Conservation (phyloP, 2,797 vertebrate genomes). For the Aldrovandia affinis region DNA sequence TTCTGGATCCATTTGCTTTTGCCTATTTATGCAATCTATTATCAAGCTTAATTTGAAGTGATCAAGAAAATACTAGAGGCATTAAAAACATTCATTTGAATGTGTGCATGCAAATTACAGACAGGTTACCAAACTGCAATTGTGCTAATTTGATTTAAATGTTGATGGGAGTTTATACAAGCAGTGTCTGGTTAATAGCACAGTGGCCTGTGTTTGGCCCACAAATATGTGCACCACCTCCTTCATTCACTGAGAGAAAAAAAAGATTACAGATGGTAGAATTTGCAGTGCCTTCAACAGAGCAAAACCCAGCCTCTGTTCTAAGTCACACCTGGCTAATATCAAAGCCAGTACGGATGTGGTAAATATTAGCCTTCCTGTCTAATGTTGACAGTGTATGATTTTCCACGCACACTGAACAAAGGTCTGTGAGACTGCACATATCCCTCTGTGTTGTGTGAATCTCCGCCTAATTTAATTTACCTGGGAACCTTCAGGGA, state of each 20-base stretch:
- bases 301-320: constrained; percentile 55
- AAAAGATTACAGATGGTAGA: constrained; percentile 23
- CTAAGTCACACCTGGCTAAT: constrained; percentile 67
- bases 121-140: constrained; percentile 20
- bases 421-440: constrained; percentile 69
- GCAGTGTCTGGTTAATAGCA: constrained; percentile 39
- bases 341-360: constrained; percentile 72
- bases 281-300: background rate
- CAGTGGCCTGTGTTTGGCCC: constrained; percentile 3
- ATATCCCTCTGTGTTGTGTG: too few species aligned
- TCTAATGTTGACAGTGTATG: constrained; percentile 76
- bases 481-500: too few species aligned
- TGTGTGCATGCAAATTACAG: too few species aligned
- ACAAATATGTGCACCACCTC: constrained; percentile 22
- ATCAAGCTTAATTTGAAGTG: constrained; percentile 29
- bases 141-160: constrained; percentile 35
- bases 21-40: background rate
- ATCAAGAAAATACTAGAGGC: constrained; percentile 26
- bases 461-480: too few species aligned
- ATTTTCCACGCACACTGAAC: constrained; percentile 75
- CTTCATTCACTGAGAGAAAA: constrained; percentile 37
- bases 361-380: constrained; percentile 82
- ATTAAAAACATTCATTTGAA: constrained; percentile 28
- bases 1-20: constrained; percentile 16
- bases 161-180: constrained; percentile 14